Evolutionary conservation across 1,140 invertebrate genomes (phyloP).

Genomic region (Solenopsis fugax): DNA sequence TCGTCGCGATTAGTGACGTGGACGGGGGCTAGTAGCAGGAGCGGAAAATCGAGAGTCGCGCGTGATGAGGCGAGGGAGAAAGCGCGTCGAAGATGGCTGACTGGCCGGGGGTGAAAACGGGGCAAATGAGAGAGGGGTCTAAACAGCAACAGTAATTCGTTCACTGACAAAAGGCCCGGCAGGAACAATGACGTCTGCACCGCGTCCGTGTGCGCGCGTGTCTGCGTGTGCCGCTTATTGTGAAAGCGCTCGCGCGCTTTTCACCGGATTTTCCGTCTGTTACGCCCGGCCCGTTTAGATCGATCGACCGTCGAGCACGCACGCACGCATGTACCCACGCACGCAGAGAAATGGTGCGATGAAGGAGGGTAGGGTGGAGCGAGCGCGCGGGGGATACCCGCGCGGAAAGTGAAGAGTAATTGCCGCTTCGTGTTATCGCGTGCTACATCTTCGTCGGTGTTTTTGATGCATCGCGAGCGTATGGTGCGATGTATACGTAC

Average conservation of each 20-base stretch:
- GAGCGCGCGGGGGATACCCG: not conserved
- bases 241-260: constrained; percentile 59
- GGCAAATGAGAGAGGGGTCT: constrained; percentile 53
- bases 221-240: constrained; percentile 58
- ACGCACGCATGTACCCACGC: not conserved
- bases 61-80: constrained; percentile 38
- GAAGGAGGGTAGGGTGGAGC: not conserved
- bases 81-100: constrained; percentile 10
- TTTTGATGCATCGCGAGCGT: constrained; percentile 59
- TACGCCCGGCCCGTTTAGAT: constrained; percentile 67
- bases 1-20: not conserved
- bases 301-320: constrained; percentile 66
- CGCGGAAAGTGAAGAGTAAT: constrained; percentile 69
- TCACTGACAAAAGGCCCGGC: constrained; percentile 76
- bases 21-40: not conserved
- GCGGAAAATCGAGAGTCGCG: constrained; percentile 12
- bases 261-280: constrained; percentile 73
- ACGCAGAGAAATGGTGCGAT: not conserved
- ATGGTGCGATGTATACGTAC: constrained; percentile 46
- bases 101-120: constrained; percentile 18
- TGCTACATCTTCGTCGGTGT: constrained; percentile 59
- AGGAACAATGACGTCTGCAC: constrained; percentile 79
- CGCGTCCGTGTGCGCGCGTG: constrained; percentile 44
- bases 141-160: constrained; percentile 81
- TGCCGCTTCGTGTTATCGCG: constrained; percentile 70